Conservation (phyloP, 1,140 invertebrate species). For the Drosophila sproati region DNA sequence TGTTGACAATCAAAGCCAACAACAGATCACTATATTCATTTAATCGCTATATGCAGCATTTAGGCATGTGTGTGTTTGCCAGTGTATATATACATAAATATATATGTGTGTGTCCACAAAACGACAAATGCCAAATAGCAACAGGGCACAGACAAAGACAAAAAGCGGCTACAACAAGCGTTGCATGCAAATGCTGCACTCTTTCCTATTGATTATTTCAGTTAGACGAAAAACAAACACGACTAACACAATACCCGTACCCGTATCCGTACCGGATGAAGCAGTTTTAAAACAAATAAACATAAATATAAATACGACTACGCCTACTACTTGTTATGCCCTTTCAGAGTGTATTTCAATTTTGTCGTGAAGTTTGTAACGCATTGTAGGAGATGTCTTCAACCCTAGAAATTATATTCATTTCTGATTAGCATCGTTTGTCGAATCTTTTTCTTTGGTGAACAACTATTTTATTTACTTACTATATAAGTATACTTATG, state of each 20-base stretch:
- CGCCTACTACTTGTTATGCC: no score
- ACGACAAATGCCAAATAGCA: not conserved
- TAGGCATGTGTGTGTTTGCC: not conserved
- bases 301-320: no score
- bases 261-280: no score
- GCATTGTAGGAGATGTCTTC: no score
- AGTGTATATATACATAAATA: not conserved
- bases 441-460: no score
- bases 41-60: not conserved
- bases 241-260: constrained; percentile 17
- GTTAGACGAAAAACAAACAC: not conserved
- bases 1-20: constrained; percentile 36
- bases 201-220: constrained; percentile 14
- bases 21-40: constrained; percentile 14
- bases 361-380: no score
- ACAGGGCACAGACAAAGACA: constrained; percentile 9
- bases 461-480: no score
- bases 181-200: constrained; percentile 42
- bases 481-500: no score
- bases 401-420: no score
- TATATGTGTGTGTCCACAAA: constrained; percentile 2
- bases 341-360: no score
- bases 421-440: no score
- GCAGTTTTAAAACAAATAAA: no score
- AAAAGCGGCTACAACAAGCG: not conserved